Conservation (phyloP, 1,140 invertebrate species). For the Heliconius congener region DNA sequence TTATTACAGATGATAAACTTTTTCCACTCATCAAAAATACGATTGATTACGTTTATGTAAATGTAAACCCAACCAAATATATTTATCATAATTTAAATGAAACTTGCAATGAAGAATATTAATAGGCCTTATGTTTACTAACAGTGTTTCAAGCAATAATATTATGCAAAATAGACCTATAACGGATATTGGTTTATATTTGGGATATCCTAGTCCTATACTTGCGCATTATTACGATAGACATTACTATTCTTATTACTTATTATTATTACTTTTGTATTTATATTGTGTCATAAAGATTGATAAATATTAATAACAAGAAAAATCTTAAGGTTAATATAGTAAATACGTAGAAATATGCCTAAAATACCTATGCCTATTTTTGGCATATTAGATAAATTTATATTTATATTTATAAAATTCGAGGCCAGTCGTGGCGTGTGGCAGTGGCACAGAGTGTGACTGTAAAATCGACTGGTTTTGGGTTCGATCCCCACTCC, state of each 20-base stretch:
- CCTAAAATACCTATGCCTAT: too few relatives aligned
- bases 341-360: too few relatives aligned
- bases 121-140: slow-evolving; percentile 15
- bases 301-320: too few relatives aligned
- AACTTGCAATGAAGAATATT: neutral
- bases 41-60: neutral
- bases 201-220: neutral
- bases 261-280: neutral
- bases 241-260: neutral
- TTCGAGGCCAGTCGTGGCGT: too few relatives aligned
- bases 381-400: too few relatives aligned
- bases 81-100: slow-evolving; percentile 4
- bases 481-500: too few relatives aligned
- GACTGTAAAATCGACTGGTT: too few relatives aligned
- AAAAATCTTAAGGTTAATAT: too few relatives aligned
- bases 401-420: too few relatives aligned
- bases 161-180: neutral
- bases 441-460: too few relatives aligned
- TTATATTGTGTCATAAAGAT: too few relatives aligned
- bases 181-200: neutral
- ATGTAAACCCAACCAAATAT: neutral
- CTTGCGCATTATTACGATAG: neutral
- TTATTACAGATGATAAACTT: neutral
- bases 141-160: slow-evolving; percentile 11
- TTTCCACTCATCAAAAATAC: neutral